Base-by-base conservation (phyloP, 2,113 vertebrate species). In the Microtus montanus region DNA sequence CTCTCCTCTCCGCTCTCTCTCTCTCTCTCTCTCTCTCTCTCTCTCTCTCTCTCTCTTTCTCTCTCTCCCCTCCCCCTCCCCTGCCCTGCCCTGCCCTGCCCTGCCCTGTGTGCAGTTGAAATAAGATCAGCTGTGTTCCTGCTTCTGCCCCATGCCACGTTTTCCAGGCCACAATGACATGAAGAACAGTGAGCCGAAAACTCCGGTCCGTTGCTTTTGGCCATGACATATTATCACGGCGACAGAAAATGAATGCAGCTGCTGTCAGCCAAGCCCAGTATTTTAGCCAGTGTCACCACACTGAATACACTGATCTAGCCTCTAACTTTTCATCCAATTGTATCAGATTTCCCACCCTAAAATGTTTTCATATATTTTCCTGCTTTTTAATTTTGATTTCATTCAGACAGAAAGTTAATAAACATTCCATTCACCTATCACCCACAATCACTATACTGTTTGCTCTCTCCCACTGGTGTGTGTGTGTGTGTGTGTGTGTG, bases 331-430 rank as follows among this genome's bases (percentile, higher is more conserved):
- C 49, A 52, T 73, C 77, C 58, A 95, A 93, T 77, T 64, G 3
- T 26, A 61, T 35, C 35, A 38, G 5, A 82, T 84, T 73, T 70
- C 6, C 33, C 71, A 33, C 63, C 14, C 47, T 87, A 83, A 35
- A 26, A 30, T 71, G 2, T 38, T 91, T 94, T 79, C 61, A 30
- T 87, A 35, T 17, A 68, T 79, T 93, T 89, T 87, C 58, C 28
- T 17, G 91, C 10, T 35, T 75, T 94, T 93, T 80, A 19, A 54
- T 74, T 92, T 93, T 85, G 79, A 92, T 92, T 78, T 38, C 2
- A 91, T 96, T 93, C 24, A 75, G 66, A 84, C 49, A 93, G 61
- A 92, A 94, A 44, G 20, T 79, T 52, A 19, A 77, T 85, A 93
- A n/a, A 64, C 22, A 61, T 8, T 4, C 19, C 47, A 64, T 73